Conservation (phyloP, 2,113 vertebrate genomes). For the Albula glossodonta region DNA sequence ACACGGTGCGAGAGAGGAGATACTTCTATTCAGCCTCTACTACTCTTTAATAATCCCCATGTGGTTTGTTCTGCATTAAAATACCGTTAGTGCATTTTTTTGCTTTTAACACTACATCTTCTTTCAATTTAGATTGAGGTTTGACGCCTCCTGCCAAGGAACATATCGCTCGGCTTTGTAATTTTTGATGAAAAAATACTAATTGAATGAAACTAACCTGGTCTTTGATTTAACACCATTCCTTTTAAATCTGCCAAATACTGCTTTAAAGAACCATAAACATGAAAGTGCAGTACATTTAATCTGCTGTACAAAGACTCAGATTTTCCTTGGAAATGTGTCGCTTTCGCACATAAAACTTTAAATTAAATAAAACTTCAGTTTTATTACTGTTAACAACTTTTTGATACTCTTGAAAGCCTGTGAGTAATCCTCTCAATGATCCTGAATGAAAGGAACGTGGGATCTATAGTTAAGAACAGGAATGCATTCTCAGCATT, state of each 20-base stretch:
- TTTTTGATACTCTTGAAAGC: background rate
- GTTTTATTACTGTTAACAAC: background rate
- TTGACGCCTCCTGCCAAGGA: background rate
- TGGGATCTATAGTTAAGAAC: background rate
- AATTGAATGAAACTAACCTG: constrained; percentile 4
- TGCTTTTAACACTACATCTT: background rate
- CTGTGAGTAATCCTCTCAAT: background rate
- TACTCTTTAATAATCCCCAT: constrained; percentile 9
- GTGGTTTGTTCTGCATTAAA: constrained; percentile 18
- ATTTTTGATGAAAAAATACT: background rate
- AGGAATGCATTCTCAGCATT: background rate
- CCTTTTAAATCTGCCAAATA: background rate
- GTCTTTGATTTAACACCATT: constrained; percentile 13
- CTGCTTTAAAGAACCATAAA: background rate
- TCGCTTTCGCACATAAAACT: background rate
- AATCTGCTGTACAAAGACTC: background rate
- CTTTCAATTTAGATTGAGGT: constrained; percentile 19
- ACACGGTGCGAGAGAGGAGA: too few relatives aligned
- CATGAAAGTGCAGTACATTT: background rate
- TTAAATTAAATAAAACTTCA: background rate
- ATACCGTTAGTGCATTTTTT: constrained; percentile 2
- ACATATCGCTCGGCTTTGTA: background rate
- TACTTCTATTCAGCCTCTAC: background rate
- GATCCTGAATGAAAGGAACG: background rate
- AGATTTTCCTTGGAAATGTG: constrained; percentile 2